These are phyloP conservation scores for Sycophila sp. DNA, from an alignment of 1,140 invertebrate genomes.

Conservation along the genomic window DNA sequence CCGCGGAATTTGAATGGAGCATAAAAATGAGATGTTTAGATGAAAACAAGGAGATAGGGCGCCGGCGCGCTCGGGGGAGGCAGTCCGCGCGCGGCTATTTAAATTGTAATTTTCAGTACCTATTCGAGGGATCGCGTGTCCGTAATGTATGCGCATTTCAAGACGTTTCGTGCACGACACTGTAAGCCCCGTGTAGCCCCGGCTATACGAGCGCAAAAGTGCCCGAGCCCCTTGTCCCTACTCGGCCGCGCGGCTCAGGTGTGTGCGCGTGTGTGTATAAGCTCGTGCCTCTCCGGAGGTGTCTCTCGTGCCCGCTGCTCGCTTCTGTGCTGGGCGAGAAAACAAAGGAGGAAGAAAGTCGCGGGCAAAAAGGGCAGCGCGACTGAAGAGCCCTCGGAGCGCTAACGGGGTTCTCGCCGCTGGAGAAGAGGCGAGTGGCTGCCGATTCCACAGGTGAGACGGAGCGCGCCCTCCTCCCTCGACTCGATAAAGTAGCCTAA, in stretches of 20 bases:
- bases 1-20: conserved; percentile 62
- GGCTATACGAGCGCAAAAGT: conserved; percentile 29
- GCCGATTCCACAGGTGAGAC: conserved; percentile 16
- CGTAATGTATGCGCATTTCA: conserved; percentile 65
- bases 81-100: conserved; percentile 56
- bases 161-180: conserved; percentile 59
- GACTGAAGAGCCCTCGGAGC: background rate
- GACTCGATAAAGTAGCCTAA: conserved; percentile 19
- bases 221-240: background rate
- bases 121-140: conserved; percentile 60
- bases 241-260: background rate
- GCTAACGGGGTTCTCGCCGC: background rate
- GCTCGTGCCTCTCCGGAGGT: conserved; percentile 27
- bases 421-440: background rate
- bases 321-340: conserved; percentile 22
- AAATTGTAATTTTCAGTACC: conserved; percentile 66
- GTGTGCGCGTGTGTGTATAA: background rate
- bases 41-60: conserved; percentile 62
- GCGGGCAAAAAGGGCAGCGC: background rate
- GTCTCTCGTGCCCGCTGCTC: conserved; percentile 32
- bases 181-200: conserved; percentile 44
- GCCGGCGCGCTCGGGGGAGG: conserved; percentile 45
- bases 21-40: conserved; percentile 67
- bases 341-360: background rate
- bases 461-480: background rate